These are phyloP conservation scores for Callinectes sapidus DNA, from an alignment of 2,888 invertebrate species.

Conservation along the genomic window DNA sequence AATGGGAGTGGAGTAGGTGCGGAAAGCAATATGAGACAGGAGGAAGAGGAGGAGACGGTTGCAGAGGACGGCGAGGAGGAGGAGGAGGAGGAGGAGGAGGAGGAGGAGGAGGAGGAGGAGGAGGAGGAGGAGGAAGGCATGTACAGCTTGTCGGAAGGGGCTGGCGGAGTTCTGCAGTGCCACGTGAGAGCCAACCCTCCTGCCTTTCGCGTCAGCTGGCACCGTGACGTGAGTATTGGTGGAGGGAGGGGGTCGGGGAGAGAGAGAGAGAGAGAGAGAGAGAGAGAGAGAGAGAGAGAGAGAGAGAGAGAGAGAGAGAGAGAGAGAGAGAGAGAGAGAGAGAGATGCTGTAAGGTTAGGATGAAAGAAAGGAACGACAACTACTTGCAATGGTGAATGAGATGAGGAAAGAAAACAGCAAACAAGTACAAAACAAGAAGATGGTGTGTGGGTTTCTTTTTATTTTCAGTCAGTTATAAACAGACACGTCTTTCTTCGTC, in stretches of 20 bases:
- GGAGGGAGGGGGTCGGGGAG: neutral
- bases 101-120: slow-evolving; percentile 15
- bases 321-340: neutral
- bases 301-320: neutral
- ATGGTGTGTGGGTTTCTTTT: neutral
- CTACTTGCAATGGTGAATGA: neutral
- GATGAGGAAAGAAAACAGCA: neutral
- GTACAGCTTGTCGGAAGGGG: slow-evolving; percentile 39
- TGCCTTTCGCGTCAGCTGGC: slow-evolving; percentile 53
- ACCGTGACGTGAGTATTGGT: slow-evolving; percentile 58
- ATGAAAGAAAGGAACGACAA: neutral
- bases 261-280: slow-evolving; percentile 24
- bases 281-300: slow-evolving; percentile 21
- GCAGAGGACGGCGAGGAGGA: neutral
- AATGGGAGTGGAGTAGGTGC: neutral
- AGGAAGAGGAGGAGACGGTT: neutral
- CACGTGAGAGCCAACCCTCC: slow-evolving; percentile 63
- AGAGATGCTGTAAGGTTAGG: neutral
- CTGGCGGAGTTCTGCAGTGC: slow-evolving; percentile 55
- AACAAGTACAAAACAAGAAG: neutral
- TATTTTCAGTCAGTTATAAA: no score
- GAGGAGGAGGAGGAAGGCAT: neutral
- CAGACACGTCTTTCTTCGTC: no score
- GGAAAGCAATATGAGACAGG: neutral
- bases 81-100: slow-evolving; percentile 11